Base-by-base conservation (phyloP, 2,888 invertebrate species). In the Parnassius mnemosyne region DNA sequence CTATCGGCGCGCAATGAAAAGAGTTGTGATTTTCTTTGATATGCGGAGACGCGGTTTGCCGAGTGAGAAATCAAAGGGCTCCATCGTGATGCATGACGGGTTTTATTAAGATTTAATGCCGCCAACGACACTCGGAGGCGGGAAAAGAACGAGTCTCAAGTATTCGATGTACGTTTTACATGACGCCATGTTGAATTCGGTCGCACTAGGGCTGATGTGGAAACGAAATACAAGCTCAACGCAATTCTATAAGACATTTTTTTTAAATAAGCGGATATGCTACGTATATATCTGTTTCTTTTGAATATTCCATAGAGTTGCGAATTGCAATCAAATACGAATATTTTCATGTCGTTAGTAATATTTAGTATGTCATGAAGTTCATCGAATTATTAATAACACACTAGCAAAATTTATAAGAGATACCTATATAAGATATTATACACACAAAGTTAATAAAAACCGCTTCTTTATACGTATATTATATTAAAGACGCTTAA, bases 1-100 rank as follows among this genome's bases (percentile, higher is more conserved):
- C 85, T 89, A 90, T 91, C 89, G 89, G 86, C 83, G 85, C 80
- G 85, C 90, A 89, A 88, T 90, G 88, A 90, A 91, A 90, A 91
- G 90, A 91, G 90, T 91, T 91, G 86, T 89, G 89, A 89, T 86
- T 87, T 90, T 88, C 89, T 91, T 91, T 90, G 90, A 89, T 87
- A 89, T 79, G 76, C 79, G 85, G 82, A 88, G 89, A 84, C 88
- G 87, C 81, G 87, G 90, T 89, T 90, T 90, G 85, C 89, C 91
- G 83, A 89, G 83, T 90, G 90, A 90, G 84, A 89, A 90, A 91
- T 91, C 91, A 91, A 91, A 91, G 90, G 80, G 83, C 83, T 77
- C 81, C 75, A 81, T 81, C 80, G 83, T 80, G 83, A 87, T 87
- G 90, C 90, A 91, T 89, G 90, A 87, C 84, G 87, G 83, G 85